phyloP scores from a whole-genome alignment of 2,888 invertebrate species.

The Calephelis perditalis region DNA sequence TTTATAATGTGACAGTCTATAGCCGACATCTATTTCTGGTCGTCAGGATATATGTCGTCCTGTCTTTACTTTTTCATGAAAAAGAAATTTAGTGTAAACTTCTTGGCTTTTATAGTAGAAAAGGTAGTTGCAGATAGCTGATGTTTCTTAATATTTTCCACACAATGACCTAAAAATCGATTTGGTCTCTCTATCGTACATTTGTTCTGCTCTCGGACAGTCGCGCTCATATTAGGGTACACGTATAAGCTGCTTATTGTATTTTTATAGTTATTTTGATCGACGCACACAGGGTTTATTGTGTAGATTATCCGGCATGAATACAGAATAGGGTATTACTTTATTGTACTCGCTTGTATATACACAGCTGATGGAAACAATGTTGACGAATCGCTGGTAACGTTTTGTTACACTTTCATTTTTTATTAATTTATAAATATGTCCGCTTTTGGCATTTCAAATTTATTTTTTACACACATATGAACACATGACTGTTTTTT shows the following conservation, averaged over 20 bases:
- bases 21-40: no score
- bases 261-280: constrained; percentile 78
- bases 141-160: no score
- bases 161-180: no score
- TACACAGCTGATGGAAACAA: constrained; percentile 72
- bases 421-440: constrained; percentile 59
- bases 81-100: no score
- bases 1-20: no score
- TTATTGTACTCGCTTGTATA: constrained; percentile 51
- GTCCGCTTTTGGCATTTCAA: constrained; percentile 32
- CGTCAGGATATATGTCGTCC: no score
- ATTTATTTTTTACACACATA: constrained; percentile 14
- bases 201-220: constrained; percentile 43
- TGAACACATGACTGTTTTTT: background rate
- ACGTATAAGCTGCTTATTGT: constrained; percentile 74
- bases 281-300: constrained; percentile 60
- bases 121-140: no score
- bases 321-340: constrained; percentile 47
- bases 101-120: no score
- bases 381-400: constrained; percentile 62
- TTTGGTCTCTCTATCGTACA: constrained; percentile 19
- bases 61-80: no score
- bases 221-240: constrained; percentile 49
- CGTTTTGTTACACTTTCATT: constrained; percentile 40
- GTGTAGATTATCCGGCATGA: constrained; percentile 42